Conservation (phyloP, 2,113 vertebrate genomes). For the Ptilonorhynchus violaceus region DNA sequence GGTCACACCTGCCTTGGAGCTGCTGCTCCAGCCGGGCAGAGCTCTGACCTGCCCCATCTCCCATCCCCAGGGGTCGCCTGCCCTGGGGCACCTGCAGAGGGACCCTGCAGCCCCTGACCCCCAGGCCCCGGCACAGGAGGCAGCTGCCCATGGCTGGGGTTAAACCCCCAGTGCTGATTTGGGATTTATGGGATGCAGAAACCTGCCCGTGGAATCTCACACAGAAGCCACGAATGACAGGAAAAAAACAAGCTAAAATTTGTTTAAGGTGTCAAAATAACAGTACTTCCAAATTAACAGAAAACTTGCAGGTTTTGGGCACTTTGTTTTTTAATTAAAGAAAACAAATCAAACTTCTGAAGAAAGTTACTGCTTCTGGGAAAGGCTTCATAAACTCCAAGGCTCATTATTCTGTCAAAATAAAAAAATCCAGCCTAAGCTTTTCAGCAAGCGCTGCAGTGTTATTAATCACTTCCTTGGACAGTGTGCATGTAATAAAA, state of each 20-base stretch:
- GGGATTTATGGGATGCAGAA: background rate
- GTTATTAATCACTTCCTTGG: slow-evolving; percentile 49
- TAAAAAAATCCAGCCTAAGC: background rate
- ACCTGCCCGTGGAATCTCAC: background rate
- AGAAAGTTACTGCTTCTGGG: background rate
- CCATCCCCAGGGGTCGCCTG: background rate
- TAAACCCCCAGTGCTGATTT: background rate
- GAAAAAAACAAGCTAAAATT: background rate
- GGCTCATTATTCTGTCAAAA: slow-evolving; percentile 13
- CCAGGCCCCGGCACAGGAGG: background rate
- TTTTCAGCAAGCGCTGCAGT: background rate
- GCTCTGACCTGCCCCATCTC: background rate
- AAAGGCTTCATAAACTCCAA: background rate
- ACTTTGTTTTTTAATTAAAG: background rate
- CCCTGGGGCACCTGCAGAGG: background rate
- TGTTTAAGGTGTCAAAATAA: background rate
- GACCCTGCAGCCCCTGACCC: background rate
- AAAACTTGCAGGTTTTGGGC: background rate
- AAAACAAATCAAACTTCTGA: background rate
- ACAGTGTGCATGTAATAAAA: slow-evolving; percentile 33
- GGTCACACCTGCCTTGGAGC: background rate
- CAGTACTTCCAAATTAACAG: background rate
- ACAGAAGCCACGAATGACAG: background rate
- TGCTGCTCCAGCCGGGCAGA: background rate
- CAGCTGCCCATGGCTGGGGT: background rate